A percentile compares a stretch with the other conserved stretches of the same genome.
Conservation (phyloP, 2,113 vertebrate species). For the Oreocharis arfaki region DNA sequence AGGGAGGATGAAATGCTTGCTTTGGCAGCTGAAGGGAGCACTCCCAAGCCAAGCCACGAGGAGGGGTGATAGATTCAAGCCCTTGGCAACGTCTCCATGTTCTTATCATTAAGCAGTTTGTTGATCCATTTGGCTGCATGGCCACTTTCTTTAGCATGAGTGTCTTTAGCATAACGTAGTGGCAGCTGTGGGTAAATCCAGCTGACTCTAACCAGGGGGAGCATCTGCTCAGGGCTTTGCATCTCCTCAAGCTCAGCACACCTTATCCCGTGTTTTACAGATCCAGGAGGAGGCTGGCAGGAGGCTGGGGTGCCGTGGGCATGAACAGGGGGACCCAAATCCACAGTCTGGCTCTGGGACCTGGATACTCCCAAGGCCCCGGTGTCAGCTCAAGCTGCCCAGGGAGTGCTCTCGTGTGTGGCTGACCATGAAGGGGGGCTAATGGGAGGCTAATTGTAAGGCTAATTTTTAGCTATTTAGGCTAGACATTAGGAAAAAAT, state of each 20-base stretch:
- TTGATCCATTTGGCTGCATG: neutral
- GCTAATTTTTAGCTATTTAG: neutral
- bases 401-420: neutral
- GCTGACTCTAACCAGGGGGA: neutral
- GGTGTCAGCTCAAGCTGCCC: neutral
- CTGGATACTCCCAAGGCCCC: neutral
- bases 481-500: neutral
- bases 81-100: neutral
- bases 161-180: neutral
- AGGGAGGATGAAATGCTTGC: neutral
- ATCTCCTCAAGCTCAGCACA: neutral
- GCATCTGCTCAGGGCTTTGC: neutral
- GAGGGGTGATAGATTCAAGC: neutral
- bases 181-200: neutral
- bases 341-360: neutral
- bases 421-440: neutral
- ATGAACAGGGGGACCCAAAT: neutral
- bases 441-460: neutral
- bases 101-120: neutral
- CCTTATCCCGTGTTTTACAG: neutral
- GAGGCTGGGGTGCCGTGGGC: accelerated
- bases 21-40: neutral
- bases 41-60: neutral
- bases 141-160: neutral
- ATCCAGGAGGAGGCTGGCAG: neutral